A percentile compares a stretch with the other conserved stretches of the same genome.
Conservation (phyloP, 53 echinoderm and acorn worm species). For the Paracentrotus lividus region DNA sequence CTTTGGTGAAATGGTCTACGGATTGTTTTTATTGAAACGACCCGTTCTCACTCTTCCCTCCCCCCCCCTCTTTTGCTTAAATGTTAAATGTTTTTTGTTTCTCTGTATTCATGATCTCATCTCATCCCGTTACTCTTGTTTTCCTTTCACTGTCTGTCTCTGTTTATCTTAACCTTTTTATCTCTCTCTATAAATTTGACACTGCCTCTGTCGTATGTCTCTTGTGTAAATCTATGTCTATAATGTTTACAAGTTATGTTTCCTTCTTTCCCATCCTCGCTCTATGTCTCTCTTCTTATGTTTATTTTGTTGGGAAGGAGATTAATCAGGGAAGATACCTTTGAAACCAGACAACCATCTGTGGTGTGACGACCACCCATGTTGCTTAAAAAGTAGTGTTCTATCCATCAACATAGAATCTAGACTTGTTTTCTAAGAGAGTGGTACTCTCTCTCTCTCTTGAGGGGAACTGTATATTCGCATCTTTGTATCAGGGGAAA, state of each 20-base stretch:
- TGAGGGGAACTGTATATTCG: background rate
- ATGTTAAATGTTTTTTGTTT: background rate
- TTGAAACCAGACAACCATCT: slow-evolving; percentile 6
- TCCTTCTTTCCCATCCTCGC: background rate
- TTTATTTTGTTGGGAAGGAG: background rate
- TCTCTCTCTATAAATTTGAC: too few species aligned
- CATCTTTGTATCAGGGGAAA: background rate
- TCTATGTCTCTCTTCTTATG: background rate
- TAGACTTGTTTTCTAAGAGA: background rate
- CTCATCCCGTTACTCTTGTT: background rate
- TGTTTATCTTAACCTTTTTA: too few species aligned
- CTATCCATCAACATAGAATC: slow-evolving; percentile 5
- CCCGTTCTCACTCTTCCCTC: background rate
- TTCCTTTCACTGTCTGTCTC: background rate
- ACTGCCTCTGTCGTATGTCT: too few species aligned
- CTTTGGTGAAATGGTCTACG: too few species aligned
- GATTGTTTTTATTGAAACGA: too few species aligned
- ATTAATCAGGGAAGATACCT: slow-evolving; percentile 11
- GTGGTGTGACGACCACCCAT: background rate
- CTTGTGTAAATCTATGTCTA: too few species aligned
- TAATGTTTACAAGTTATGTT: too few species aligned
- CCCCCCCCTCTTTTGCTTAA: background rate
- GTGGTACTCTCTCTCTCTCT: background rate
- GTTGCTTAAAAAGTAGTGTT: background rate
- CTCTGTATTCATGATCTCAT: background rate